Evolutionary conservation across 2,888 invertebrate species (phyloP).

Genomic region (Apomyelois bistriatella): DNA sequence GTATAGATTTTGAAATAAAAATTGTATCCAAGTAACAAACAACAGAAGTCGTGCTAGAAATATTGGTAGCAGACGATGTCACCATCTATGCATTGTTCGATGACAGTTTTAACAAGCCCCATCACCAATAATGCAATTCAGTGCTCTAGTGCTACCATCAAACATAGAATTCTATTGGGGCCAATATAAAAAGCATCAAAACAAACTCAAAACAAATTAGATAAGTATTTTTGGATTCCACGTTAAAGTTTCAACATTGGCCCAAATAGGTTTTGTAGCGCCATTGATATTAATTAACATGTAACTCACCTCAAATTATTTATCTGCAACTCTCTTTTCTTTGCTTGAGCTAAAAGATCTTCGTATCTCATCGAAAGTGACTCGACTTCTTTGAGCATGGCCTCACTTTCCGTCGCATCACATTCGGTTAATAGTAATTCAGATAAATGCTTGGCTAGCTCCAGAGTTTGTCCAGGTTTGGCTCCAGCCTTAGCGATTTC

Average conservation of each 20-base stretch:
- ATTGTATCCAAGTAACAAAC: neutral
- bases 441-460: conserved; percentile 89
- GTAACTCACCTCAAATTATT: conserved; percentile 86
- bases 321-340: conserved; percentile 87
- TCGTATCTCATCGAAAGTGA: conserved; percentile 84
- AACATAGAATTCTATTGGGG: conserved; percentile 38
- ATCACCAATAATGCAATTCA: conserved; percentile 54
- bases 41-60: neutral
- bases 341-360: conserved; percentile 84
- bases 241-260: conserved; percentile 12
- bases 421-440: conserved; percentile 87
- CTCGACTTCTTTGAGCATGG: conserved; percentile 83
- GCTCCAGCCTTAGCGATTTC: conserved; percentile 88
- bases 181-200: conserved; percentile 15
- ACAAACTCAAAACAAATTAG: conserved; percentile 1
- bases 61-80: conserved; percentile 11
- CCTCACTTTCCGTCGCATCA: conserved; percentile 83
- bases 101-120: conserved; percentile 45
- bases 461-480: conserved; percentile 89
- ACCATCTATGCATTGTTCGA: conserved; percentile 21
- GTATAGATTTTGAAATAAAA: neutral
- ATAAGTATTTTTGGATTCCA: neutral
- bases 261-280: conserved; percentile 12
- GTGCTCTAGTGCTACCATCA: conserved; percentile 60
- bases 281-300: neutral